A percentile compares a stretch with the other conserved stretches of the same genome.
Conservation (phyloP, 2,888 invertebrate genomes). For the Oscheius sp. region DNA sequence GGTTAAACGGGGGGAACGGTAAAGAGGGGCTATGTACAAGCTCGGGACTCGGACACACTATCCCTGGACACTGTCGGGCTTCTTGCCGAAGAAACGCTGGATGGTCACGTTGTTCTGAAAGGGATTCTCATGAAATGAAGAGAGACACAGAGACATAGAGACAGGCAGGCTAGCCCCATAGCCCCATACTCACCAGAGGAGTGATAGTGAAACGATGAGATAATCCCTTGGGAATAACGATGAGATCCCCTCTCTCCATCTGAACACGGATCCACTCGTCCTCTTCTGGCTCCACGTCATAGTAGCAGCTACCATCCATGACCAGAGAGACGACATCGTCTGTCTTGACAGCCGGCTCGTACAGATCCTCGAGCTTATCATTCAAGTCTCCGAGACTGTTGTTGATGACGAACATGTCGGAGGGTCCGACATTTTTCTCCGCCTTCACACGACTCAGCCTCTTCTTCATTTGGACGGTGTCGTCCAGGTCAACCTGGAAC, state of each 20-base stretch:
- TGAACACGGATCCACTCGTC: conserved; percentile 69
- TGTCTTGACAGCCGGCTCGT: conserved; percentile 62
- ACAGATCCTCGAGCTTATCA: conserved; percentile 65
- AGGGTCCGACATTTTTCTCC: conserved; percentile 58
- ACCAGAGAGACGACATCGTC: conserved; percentile 66
- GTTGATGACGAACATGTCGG: conserved; percentile 65
- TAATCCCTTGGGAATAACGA: conserved; percentile 67
- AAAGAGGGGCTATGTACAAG: background rate
- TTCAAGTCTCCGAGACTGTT: conserved; percentile 59
- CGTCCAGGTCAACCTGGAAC: conserved; percentile 66
- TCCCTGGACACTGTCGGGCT: conserved; percentile 53
- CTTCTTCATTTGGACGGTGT: conserved; percentile 68
- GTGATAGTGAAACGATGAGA: conserved; percentile 67
- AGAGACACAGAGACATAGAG: background rate
- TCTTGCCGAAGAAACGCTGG: conserved; percentile 65
- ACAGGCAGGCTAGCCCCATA: no score
- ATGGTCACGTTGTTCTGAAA: conserved; percentile 66
- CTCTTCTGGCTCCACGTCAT: conserved; percentile 67
- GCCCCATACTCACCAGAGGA: conserved; percentile 55
- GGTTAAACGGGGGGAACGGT: background rate
- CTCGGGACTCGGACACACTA: conserved; percentile 25
- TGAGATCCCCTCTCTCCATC: conserved; percentile 65
- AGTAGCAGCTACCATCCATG: conserved; percentile 66
- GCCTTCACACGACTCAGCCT: conserved; percentile 63
- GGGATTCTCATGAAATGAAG: conserved; percentile 4